Evolutionary conservation across 1,140 invertebrate species (phyloP).

Genomic region (Matsumurasca onukii): DNA sequence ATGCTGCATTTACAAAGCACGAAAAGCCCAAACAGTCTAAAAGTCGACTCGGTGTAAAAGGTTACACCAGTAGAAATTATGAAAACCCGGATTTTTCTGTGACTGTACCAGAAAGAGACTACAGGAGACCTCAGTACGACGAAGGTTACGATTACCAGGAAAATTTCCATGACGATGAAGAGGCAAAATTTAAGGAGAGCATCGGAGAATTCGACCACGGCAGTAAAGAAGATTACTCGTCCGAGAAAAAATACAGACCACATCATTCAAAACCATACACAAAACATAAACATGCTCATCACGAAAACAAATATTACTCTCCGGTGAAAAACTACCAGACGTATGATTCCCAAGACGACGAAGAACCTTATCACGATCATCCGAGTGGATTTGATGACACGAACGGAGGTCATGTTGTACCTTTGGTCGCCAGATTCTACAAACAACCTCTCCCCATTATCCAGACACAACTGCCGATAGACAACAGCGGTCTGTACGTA

Average conservation of each 20-base stretch:
- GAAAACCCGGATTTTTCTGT: not conserved
- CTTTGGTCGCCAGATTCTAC: not conserved
- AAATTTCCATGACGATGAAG: conserved; percentile 1
- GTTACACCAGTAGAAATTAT: not conserved
- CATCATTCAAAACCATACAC: not conserved
- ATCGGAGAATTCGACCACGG: not conserved
- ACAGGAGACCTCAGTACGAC: not conserved
- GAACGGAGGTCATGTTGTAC: not conserved
- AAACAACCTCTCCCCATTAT: conserved; percentile 21
- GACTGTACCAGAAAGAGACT: not conserved
- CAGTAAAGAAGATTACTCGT: not conserved
- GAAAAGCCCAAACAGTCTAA: not conserved
- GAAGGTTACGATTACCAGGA: not conserved
- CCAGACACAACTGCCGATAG: conserved; percentile 21
- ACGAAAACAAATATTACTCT: not conserved
- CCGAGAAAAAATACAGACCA: not conserved
- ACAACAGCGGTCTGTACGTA: not conserved
- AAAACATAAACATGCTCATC: not conserved
- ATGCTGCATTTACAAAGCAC: not conserved
- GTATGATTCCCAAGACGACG: not conserved
- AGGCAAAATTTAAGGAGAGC: conserved; percentile 1
- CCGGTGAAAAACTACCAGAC: not conserved
- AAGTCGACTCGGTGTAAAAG: not conserved
- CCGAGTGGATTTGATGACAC: conserved; percentile 9
- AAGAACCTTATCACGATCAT: not conserved